These are phyloP conservation scores for Sinosuthora webbiana DNA, from an alignment of 2,113 vertebrate genomes.

Conservation along the genomic window DNA sequence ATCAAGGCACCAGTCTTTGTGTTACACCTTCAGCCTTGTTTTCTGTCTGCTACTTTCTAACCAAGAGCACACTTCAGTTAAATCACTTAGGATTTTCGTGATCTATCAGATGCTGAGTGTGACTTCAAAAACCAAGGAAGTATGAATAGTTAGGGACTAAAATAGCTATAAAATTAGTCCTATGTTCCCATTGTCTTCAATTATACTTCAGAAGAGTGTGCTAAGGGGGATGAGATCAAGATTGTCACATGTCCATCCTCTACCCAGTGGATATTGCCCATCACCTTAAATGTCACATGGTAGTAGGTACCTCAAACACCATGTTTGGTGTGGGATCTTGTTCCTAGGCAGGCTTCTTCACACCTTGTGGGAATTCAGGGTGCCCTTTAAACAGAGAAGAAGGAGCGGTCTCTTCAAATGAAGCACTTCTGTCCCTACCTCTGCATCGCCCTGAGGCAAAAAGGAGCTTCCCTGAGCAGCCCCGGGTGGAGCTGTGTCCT, in stretches of 20 bases:
- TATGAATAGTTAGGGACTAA: not conserved
- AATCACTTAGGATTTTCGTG: not conserved
- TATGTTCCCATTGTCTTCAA: not conserved
- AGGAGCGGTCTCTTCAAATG: not conserved
- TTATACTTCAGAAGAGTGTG: not conserved
- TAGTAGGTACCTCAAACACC: not conserved
- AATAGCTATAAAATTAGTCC: not conserved
- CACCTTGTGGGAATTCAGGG: not conserved
- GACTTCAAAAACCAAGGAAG: not conserved
- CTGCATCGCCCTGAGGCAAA: not conserved
- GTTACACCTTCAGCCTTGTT: not conserved
- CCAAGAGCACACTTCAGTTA: not conserved
- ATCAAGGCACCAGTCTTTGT: not conserved
- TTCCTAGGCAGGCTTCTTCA: not conserved
- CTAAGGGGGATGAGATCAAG: not conserved
- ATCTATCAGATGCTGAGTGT: not conserved
- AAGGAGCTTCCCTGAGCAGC: not conserved
- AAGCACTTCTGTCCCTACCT: fast-evolving
- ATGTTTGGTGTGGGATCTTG: not conserved
- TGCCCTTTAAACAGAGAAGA: not conserved
- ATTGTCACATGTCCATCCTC: not conserved
- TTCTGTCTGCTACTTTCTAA: not conserved
- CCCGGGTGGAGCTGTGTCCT: not conserved
- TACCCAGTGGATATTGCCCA: not conserved
- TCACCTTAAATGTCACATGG: not conserved